phyloP scores from a whole-genome alignment of 1,140 invertebrate genomes.

The Nylanderia fulva region DNA sequence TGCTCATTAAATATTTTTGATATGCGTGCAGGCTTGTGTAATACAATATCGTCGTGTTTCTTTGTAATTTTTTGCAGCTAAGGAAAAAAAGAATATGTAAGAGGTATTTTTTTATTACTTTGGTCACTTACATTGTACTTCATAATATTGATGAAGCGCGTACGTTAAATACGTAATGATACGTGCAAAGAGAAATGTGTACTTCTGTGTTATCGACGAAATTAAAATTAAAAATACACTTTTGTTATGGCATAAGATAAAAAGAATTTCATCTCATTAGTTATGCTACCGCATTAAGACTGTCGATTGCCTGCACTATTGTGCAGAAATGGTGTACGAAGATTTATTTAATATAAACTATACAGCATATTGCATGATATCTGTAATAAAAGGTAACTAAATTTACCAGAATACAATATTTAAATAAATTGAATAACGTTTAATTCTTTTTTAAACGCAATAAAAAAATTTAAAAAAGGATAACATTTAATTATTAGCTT shows the following conservation, averaged over 20 bases:
- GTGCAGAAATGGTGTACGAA: background rate
- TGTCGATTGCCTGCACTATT: slow-evolving; percentile 24
- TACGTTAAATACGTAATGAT: slow-evolving; percentile 30
- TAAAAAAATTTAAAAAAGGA: background rate
- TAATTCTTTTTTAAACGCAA: background rate
- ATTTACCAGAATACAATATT: too few relatives aligned
- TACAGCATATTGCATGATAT: too few relatives aligned
- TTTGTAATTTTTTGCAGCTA: background rate
- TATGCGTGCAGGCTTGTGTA: background rate
- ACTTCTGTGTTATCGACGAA: too few relatives aligned
- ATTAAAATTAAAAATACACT: too few relatives aligned
- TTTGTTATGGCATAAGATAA: slow-evolving; percentile 39
- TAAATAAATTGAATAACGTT: background rate
- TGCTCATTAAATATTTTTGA: slow-evolving; percentile 51
- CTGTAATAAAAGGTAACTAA: too few relatives aligned
- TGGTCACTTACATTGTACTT: background rate
- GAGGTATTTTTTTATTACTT: background rate
- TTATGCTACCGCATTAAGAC: background rate
- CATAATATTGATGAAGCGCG: background rate
- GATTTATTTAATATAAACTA: background rate
- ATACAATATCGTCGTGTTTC: slow-evolving; percentile 4
- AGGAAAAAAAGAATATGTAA: background rate
- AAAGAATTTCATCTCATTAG: slow-evolving; percentile 25
- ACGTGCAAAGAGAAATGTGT: background rate
- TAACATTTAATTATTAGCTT: background rate